Percentiles rank a stretch among this genome's conserved stretches.
Evolutionary conservation across 2,113 vertebrate species (phyloP).

Genomic region (Trichechus manatus): DNA sequence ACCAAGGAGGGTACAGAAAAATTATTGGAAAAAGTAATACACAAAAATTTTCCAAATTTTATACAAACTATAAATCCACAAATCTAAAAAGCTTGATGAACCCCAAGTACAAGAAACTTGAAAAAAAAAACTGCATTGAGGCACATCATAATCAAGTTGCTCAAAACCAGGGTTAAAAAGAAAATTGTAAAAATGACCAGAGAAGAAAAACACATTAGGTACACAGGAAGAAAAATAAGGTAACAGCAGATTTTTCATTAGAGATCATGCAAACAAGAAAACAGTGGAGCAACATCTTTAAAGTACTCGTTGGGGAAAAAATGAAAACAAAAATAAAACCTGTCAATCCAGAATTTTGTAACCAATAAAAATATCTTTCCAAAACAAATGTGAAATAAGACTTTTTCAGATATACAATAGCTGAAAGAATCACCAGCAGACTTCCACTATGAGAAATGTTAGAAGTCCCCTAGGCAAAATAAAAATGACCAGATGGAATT

Average conservation of each 20-base stretch:
- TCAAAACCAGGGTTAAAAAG: constrained; percentile 25
- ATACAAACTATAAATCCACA: not conserved
- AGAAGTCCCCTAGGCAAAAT: not conserved
- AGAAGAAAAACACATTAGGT: not conserved
- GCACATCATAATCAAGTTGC: not conserved
- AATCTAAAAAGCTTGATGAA: not conserved
- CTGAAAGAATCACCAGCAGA: not conserved
- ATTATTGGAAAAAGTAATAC: not conserved
- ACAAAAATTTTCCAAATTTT: not conserved
- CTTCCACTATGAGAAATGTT: not conserved
- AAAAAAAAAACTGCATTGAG: not conserved
- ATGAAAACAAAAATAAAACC: not conserved
- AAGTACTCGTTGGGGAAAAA: not conserved
- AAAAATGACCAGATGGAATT: constrained; percentile 7
- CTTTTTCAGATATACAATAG: constrained; percentile 9
- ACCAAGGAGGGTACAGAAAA: not conserved
- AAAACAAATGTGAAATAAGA: not conserved
- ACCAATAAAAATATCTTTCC: not conserved
- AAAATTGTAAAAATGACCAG: not conserved
- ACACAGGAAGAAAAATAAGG: not conserved
- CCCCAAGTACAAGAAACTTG: not conserved
- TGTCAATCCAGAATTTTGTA: not conserved
- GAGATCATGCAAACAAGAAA: not conserved
- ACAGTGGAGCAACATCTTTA: not conserved
- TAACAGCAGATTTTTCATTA: not conserved